Conservation (phyloP, 1,140 invertebrate species). For the Lerema accius region DNA sequence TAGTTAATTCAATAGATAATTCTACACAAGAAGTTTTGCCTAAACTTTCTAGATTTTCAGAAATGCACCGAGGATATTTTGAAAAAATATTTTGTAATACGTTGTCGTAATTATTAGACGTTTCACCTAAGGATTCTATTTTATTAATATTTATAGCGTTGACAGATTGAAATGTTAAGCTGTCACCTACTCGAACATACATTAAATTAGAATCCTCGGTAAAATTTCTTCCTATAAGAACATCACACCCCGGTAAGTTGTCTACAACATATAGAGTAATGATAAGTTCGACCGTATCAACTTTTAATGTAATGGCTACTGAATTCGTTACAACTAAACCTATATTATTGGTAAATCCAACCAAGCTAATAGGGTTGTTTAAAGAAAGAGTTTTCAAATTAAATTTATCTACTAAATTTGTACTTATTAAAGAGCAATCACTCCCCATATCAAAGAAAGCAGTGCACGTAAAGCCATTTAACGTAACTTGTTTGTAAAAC, state of each 20-base stretch:
- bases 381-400: slow-evolving; percentile 18
- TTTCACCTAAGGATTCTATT: slow-evolving; percentile 5
- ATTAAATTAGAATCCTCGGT: slow-evolving; percentile 30
- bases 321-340: slow-evolving; percentile 9
- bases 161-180: slow-evolving; percentile 13
- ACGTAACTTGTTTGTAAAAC: slow-evolving; percentile 16
- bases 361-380: slow-evolving; percentile 16
- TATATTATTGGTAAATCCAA: slow-evolving; percentile 23
- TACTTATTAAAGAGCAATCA: slow-evolving; percentile 28
- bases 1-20: slow-evolving; percentile 24
- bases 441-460: slow-evolving; percentile 34
- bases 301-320: slow-evolving; percentile 16
- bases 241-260: slow-evolving; percentile 12
- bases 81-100: slow-evolving; percentile 2
- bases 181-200: slow-evolving; percentile 22
- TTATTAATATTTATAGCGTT: slow-evolving; percentile 6
- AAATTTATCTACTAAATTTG: neutral
- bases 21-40: slow-evolving; percentile 18
- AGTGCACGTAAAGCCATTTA: slow-evolving; percentile 1
- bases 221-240: slow-evolving; percentile 29
- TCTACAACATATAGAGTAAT: slow-evolving; percentile 22
- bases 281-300: slow-evolving; percentile 16
- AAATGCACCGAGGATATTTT: slow-evolving; percentile 23
- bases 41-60: slow-evolving; percentile 3
- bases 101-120: neutral